Evolutionary conservation across 2,888 invertebrate genomes (phyloP).

Genomic region (Biston stratarius): DNA sequence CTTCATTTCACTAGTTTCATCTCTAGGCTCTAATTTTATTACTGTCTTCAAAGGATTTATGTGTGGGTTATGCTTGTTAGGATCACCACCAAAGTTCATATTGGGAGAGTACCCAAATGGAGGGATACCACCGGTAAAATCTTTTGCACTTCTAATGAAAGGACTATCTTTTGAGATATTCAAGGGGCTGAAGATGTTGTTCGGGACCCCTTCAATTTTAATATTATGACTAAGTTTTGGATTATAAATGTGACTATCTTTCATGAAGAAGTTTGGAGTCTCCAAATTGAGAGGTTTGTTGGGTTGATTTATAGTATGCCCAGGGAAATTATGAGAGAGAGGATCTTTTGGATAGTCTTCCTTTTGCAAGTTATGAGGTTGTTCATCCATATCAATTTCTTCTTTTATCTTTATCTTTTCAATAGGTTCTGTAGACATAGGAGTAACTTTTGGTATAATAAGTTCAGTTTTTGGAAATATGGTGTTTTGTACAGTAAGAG

Average conservation of each 20-base stretch:
- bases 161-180: constrained; percentile 79
- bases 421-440: constrained; percentile 81
- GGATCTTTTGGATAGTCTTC: constrained; percentile 82
- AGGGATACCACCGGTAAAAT: constrained; percentile 74
- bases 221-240: constrained; percentile 76
- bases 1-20: constrained; percentile 79
- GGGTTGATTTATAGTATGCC: constrained; percentile 69
- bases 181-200: constrained; percentile 77
- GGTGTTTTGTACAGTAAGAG: constrained; percentile 60
- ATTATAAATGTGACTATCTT: constrained; percentile 80
- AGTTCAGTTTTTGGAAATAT: constrained; percentile 87
- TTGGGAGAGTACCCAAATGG: constrained; percentile 73
- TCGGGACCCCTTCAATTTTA: constrained; percentile 78
- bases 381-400: constrained; percentile 81
- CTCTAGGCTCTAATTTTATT: constrained; percentile 82
- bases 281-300: constrained; percentile 80
- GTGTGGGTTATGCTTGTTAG: constrained; percentile 76
- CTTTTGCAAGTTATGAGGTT: constrained; percentile 73
- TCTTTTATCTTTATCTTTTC: constrained; percentile 84
- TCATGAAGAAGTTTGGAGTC: constrained; percentile 80
- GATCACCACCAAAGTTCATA: constrained; percentile 75
- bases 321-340: constrained; percentile 75
- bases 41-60: constrained; percentile 82
- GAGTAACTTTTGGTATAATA: constrained; percentile 87
- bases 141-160: constrained; percentile 78